Percentiles rank a stretch among this genome's conserved stretches.
Evolutionary conservation across 2,797 vertebrate genomes (phyloP).

Genomic region (Notoglanidium macrostoma): DNA sequence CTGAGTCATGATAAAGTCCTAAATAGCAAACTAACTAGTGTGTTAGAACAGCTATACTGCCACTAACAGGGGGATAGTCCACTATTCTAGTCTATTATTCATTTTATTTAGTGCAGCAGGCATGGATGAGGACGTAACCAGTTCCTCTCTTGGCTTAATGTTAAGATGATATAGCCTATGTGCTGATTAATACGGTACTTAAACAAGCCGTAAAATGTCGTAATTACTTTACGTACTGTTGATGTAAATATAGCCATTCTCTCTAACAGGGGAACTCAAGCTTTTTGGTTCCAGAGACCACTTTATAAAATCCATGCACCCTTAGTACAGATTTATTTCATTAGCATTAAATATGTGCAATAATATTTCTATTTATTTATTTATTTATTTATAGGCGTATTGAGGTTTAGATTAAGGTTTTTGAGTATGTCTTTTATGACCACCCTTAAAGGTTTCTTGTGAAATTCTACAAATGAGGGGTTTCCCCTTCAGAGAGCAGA

Average conservation of each 20-base stretch:
- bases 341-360: neutral
- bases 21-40: neutral
- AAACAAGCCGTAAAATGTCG: neutral
- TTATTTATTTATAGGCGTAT: neutral
- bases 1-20: neutral
- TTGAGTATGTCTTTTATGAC: neutral
- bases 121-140: neutral
- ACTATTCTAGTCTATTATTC: neutral
- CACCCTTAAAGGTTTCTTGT: neutral
- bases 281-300: neutral
- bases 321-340: neutral
- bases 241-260: neutral
- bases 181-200: neutral
- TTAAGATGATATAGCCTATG: neutral
- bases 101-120: neutral
- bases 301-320: neutral
- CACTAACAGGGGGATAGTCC: neutral
- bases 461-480: neutral
- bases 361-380: neutral
- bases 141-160: neutral
- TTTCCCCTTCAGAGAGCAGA: neutral
- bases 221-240: neutral
- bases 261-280: neutral
- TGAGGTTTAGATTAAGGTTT: neutral
- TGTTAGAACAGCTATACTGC: neutral